Evolutionary conservation across 2,113 vertebrate genomes (phyloP).

Genomic region (Empidonax alnorum): DNA sequence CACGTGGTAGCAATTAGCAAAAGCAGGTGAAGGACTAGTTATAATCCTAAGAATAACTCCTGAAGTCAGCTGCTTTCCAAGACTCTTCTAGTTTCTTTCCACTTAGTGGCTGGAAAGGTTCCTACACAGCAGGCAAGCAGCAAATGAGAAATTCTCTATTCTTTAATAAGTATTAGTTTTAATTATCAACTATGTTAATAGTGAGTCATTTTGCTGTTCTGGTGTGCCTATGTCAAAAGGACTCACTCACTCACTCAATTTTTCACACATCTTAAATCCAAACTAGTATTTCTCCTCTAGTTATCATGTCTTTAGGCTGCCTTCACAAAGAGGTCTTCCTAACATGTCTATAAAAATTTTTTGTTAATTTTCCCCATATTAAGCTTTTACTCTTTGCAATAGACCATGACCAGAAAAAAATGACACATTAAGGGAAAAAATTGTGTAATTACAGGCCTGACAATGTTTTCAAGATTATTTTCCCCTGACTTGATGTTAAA

Average conservation of each 20-base stretch:
- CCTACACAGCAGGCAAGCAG: not conserved
- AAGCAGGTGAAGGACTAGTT: not conserved
- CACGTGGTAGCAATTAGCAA: not conserved
- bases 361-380: not conserved
- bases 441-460: not conserved
- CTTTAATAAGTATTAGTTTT: not conserved
- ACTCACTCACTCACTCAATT: not conserved
- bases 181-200: not conserved
- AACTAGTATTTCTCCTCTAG: not conserved
- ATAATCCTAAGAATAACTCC: not conserved
- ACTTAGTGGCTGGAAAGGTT: not conserved
- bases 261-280: not conserved
- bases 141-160: slow-evolving; percentile 5
- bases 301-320: not conserved
- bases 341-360: not conserved
- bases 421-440: not conserved
- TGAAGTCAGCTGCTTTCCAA: not conserved
- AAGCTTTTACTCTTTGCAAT: not conserved
- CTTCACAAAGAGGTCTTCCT: not conserved
- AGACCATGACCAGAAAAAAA: not conserved
- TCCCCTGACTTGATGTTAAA: not conserved
- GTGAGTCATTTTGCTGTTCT: slow-evolving; percentile 5
- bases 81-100: not conserved
- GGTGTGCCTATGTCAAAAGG: not conserved
- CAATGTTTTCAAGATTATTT: slow-evolving; percentile 4